Evolutionary conservation across 2,113 vertebrate genomes (phyloP), one percentile per base, ranked within the genome.

Genomic region (Ursus arctos): DNA sequence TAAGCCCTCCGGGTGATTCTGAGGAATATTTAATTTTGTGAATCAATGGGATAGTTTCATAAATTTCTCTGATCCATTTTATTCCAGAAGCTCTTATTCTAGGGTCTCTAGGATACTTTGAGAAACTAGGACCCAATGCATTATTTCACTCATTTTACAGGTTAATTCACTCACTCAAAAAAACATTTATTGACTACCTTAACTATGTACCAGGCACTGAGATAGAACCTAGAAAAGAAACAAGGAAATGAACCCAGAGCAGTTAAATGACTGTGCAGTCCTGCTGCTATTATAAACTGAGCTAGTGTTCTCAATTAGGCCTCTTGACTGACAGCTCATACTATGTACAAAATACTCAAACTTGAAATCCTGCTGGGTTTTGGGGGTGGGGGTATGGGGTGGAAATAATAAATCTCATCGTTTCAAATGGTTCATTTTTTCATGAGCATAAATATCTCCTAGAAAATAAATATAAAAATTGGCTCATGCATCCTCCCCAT

Each of bases 401-500:
- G 4, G 26, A 19, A 49, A 84, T 47, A 71, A 69, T 77, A 76
- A 84, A 84, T 76, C 40, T 47, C 9, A 80, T 43, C 53, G 67
- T 89, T 63, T 92, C 43, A 74, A 90, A 88, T 28, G 55, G 18
- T 26, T 94, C 22, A 65, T 59, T 76, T 53, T 47, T 14, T 94
- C 61, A 69, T 61, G 3, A 86, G 11, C 7, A 89, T n/a, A 57
- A 89, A 85, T 86, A 76, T 36, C 40, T 86, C 40, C 89, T 24
- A 69, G 26, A 67, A 96, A 82, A 90, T 88, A 13, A 69, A 47
- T 91, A 74, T 84, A 84, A 94, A 89, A 71, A 76, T 1, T 61
- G 61, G 36, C 63, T 94, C 61, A 87, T 10, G 80, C 19, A 72
- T 74, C 51, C 24, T 79, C 47, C 53, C 49, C 40, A 94, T 79